phyloP scores from a whole-genome alignment of 2,113 vertebrate genomes.

The Tautogolabrus adspersus region DNA sequence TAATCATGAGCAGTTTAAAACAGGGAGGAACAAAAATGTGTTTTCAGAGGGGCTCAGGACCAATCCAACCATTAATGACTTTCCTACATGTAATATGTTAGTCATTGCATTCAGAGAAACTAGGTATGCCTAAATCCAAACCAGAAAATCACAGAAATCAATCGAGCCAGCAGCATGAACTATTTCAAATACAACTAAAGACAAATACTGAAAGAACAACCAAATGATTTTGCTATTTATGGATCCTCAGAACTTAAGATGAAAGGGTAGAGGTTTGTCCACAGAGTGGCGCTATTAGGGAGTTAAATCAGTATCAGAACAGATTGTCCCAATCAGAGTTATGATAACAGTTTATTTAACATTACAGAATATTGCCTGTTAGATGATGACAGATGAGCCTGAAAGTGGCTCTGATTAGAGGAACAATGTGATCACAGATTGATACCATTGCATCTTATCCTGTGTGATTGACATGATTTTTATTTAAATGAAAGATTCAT shows the following conservation, averaged over 20 bases:
- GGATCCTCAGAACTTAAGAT: no score
- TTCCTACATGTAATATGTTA: background rate
- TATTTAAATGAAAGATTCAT: no score
- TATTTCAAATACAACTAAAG: constrained; percentile 1
- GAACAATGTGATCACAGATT: no score
- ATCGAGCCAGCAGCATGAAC: background rate
- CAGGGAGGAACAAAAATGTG: background rate
- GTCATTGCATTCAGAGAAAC: no score
- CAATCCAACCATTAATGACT: no score
- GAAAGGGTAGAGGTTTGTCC: background rate
- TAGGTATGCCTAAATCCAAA: background rate
- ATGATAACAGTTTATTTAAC: background rate
- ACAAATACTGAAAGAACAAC: background rate
- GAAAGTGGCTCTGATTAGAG: no score
- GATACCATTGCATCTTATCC: no score
- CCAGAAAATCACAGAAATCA: background rate
- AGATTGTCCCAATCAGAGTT: no score
- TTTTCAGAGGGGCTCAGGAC: background rate
- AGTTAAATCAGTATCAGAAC: background rate
- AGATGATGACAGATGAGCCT: background rate
- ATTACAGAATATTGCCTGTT: no score
- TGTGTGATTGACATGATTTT: no score
- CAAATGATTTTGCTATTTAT: no score
- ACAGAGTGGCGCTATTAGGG: background rate
- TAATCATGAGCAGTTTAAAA: background rate